Evolutionary conservation across 1,140 invertebrate species (phyloP).

Genomic region (Aphaenogaster rudis): DNA sequence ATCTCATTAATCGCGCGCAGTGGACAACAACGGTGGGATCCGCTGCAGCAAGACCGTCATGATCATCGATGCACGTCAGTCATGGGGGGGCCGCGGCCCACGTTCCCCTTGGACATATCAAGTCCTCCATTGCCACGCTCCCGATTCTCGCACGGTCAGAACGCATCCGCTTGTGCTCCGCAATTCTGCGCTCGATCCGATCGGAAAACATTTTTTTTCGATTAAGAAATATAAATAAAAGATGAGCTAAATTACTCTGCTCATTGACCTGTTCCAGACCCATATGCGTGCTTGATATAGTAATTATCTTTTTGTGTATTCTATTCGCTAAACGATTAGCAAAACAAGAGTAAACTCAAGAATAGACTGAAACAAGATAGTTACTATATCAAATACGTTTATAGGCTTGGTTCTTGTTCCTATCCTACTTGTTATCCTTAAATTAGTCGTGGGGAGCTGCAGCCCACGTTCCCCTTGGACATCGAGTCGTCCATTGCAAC

Average conservation of each 20-base stretch:
- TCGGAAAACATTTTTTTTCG: background rate
- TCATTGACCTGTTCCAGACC: background rate
- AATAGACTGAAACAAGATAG: background rate
- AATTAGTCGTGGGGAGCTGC: slow-evolving; percentile 77
- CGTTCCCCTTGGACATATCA: background rate
- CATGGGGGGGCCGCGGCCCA: slow-evolving; percentile 70
- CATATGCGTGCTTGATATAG: background rate
- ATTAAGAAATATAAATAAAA: background rate
- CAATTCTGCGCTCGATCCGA: background rate
- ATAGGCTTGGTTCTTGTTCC: too few species aligned
- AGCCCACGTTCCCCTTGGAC: slow-evolving; percentile 35
- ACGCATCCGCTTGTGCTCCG: slow-evolving; percentile 8
- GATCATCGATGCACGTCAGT: slow-evolving; percentile 85
- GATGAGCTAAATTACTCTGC: background rate
- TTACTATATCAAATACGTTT: background rate
- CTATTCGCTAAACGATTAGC: background rate
- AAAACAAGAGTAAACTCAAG: background rate
- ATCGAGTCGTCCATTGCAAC: slow-evolving; percentile 48
- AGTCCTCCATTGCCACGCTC: slow-evolving; percentile 44
- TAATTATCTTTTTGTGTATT: background rate
- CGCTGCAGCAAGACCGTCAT: slow-evolving; percentile 77
- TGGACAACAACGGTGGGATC: slow-evolving; percentile 74
- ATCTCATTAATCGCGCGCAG: slow-evolving; percentile 86
- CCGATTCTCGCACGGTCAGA: background rate
- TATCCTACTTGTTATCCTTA: too few species aligned